phyloP scores from a whole-genome alignment of 2,797 vertebrate genomes.

The Chromis chromis region DNA sequence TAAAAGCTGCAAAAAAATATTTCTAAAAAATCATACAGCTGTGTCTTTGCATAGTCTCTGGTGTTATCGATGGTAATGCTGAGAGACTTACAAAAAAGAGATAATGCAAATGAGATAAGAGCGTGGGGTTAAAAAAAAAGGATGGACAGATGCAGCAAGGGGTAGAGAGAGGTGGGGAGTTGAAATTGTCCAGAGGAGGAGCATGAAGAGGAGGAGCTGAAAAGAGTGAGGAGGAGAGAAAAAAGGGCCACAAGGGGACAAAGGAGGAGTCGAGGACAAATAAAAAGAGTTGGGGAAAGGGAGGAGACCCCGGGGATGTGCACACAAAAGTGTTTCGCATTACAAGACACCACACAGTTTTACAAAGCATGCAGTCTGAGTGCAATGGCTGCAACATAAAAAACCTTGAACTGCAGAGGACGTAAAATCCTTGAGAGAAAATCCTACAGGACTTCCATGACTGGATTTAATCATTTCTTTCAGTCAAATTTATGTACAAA shows the following conservation, averaged over 20 bases:
- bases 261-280: conserved; percentile 27
- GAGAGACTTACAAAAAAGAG: conserved; percentile 7
- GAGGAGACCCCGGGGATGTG: conserved; percentile 41
- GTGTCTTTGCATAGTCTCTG: conserved; percentile 6
- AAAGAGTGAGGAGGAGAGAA: conserved; percentile 11
- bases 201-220: conserved; percentile 33
- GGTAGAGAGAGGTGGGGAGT: conserved; percentile 7
- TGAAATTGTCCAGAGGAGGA: conserved; percentile 30
- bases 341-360: conserved; percentile 19
- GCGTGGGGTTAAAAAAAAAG: neutral
- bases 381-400: conserved; percentile 24
- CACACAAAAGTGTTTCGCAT: conserved; percentile 37
- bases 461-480: conserved; percentile 5
- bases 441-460: conserved; percentile 2
- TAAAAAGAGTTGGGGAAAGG: neutral
- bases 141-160: conserved; percentile 7
- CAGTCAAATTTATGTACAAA: neutral
- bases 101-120: conserved; percentile 5
- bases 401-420: neutral
- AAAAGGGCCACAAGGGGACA: conserved; percentile 18
- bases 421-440: neutral
- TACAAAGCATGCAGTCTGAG: conserved; percentile 24
- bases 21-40: neutral
- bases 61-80: neutral
- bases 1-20: conserved; percentile 1